These are phyloP conservation scores for Drosophila sordidapex DNA, from an alignment of 2,888 invertebrate genomes.

Conservation along the genomic window DNA sequence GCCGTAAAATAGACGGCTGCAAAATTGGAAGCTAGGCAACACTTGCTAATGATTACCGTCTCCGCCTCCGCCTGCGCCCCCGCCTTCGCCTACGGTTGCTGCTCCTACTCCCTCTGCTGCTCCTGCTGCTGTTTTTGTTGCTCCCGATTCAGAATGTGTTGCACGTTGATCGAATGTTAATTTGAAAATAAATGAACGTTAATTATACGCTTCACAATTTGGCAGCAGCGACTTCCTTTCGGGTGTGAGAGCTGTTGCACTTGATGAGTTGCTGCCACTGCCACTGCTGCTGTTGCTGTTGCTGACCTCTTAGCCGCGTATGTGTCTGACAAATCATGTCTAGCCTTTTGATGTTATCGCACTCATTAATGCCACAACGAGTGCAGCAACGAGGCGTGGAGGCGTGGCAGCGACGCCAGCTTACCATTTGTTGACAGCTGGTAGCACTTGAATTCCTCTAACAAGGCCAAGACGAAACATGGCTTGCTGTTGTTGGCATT, in stretches of 20 bases:
- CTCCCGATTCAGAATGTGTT: conserved; percentile 13
- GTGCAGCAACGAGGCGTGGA: conserved; percentile 7
- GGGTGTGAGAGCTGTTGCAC: conserved; percentile 66
- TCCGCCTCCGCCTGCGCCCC: conserved; percentile 20
- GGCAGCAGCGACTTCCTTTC: conserved; percentile 39
- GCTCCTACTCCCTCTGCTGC: background rate
- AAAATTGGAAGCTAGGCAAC: conserved; percentile 40
- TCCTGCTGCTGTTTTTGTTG: conserved; percentile 5
- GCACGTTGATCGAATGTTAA: conserved; percentile 74
- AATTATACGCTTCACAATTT: conserved; percentile 72
- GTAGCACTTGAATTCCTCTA: conserved; percentile 69
- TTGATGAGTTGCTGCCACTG: conserved; percentile 31
- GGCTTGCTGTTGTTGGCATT: conserved; percentile 22
- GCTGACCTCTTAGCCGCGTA: conserved; percentile 48
- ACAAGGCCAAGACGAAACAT: conserved; percentile 54
- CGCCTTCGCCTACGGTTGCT: background rate
- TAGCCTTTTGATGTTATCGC: conserved; percentile 81
- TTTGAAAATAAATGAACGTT: conserved; percentile 81
- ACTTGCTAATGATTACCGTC: conserved; percentile 49
- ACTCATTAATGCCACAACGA: conserved; percentile 60
- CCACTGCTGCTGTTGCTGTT: conserved; percentile 6
- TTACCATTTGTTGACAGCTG: conserved; percentile 70
- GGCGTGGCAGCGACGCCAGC: conserved; percentile 50
- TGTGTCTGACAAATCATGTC: conserved; percentile 75
- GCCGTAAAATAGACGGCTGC: conserved; percentile 51